A percentile compares a stretch with the other conserved stretches of the same genome.
phyloP scores from a whole-genome alignment of 2,113 vertebrate genomes.

The Vidua macroura region DNA sequence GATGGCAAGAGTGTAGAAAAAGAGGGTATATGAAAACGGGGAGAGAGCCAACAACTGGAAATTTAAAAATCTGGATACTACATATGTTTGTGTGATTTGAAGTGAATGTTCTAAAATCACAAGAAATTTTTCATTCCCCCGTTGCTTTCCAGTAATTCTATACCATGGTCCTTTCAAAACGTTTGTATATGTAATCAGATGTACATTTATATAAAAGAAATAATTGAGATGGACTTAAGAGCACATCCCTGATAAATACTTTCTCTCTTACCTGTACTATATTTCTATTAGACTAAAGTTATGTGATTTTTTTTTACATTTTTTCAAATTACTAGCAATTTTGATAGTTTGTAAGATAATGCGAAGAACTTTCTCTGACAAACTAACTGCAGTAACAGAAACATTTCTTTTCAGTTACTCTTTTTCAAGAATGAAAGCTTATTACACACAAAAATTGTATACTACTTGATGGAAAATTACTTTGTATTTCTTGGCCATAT shows the following conservation, averaged over 20 bases:
- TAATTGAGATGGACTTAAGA: constrained; percentile 83
- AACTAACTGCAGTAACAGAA: constrained; percentile 89
- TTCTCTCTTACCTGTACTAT: constrained; percentile 86
- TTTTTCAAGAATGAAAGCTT: constrained; percentile 87
- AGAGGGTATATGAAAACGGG: not conserved
- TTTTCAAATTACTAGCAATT: constrained; percentile 88
- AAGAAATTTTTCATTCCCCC: constrained; percentile 70
- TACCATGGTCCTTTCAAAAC: constrained; percentile 76
- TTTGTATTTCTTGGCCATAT: constrained; percentile 81
- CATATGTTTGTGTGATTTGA: constrained; percentile 63
- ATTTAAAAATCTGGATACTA: constrained; percentile 39
- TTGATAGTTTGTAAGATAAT: constrained; percentile 90
- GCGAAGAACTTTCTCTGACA: constrained; percentile 86
- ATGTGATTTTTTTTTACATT: constrained; percentile 85
- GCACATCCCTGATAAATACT: constrained; percentile 83
- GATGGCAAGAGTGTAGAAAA: constrained; percentile 58
- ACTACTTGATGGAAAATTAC: constrained; percentile 82
- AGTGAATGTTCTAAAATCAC: constrained; percentile 68
- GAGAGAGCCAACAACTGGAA: constrained; percentile 57
- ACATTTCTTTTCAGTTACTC: constrained; percentile 87
- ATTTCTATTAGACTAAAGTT: constrained; percentile 88
- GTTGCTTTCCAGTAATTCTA: constrained; percentile 75
- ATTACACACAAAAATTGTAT: constrained; percentile 86
- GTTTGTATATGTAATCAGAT: constrained; percentile 86
- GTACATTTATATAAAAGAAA: constrained; percentile 83